Evolutionary conservation across 2,797 vertebrate genomes (phyloP), one percentile per base, ranked within the genome.

Genomic region (Cynopterus sphinx): DNA sequence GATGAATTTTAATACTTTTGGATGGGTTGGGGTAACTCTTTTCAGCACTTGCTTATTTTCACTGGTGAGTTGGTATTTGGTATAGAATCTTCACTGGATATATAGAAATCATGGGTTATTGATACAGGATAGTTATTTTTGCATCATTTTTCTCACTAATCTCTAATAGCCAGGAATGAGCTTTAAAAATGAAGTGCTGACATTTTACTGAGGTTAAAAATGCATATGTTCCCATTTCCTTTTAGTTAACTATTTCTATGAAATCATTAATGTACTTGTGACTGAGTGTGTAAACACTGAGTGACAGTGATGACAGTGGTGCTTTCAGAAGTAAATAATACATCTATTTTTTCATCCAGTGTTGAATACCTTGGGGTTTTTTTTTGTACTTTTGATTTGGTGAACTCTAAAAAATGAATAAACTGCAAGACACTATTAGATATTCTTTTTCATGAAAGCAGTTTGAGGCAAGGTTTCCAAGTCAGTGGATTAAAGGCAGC

Each of bases 401-500:
- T 68, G 39, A 93, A 77, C 59, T 70, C 4, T 63, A 73, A 41
- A 77, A 74, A 78, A 71, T 67, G 77, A 90, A 36, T 36, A 22
- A 91, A 24, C 51, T 61, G 12, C 24, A 86, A 67, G 67, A 87
- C 33, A 51, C 46, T 16, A 5, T 90, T 82, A 79, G 57, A 19
- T 57, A 17, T 67, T 79, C 39, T 78, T 96, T 97, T 70, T 75
- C 53, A 74, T 87, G 39, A 93, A 77, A 73, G 21, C 12, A 71
- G 28, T 75, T 73, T 57, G 63, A 91, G 71, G 51, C 65, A 77
- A 75, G 21, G 53, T 82, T 90, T 94, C 17, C 68, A 88, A 68
- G 22, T 53, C 21, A 85, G 41, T 82, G 73, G n/a, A 71, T 74
- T 92, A 59, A 88, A 71, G 53, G 46, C 11, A 55, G 13, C n/a